Base-by-base conservation (phyloP, 2,888 invertebrate genomes). In the Leucozona laternaria region DNA sequence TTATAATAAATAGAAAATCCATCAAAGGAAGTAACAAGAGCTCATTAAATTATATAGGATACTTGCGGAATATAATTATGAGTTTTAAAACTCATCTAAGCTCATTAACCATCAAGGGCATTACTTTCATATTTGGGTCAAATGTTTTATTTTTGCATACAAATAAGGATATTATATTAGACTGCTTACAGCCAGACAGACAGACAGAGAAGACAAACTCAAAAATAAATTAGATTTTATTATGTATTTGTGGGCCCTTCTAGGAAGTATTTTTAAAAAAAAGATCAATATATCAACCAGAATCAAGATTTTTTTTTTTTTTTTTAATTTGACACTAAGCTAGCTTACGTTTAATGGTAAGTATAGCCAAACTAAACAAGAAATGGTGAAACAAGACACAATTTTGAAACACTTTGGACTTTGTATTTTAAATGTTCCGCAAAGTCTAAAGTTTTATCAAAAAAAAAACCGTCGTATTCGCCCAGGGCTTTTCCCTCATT, bases 21-120 rank as follows among this genome's bases (percentile, higher is more conserved):
- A 60, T 40, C 37, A 37, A 37, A 60, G 22, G 37, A 60, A 60
- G 37, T 22, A 37, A 58, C 34, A 60, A 37, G 37, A 37, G 37
- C 20, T 60, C 60, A 60, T 60, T 60, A 60, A 60, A 22, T 60
- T 37, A 60, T 15, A 22, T 20, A 22, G 22, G 8, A 37, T 20
- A 37, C 60, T 40, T 37, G 55, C 4, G 13, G 37, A 37, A 15
- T 8, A 60, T 60, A 60, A 37, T 37, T 60, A 60, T 37, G 15
- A 58, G n/a, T 57, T 31, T 31, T 11, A 31, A 57, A 57, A 17
- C 17, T 57, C 57, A 37, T 37, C 20, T 37, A 40, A 60, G 37
- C 60, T 40, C 60, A 60, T 60, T 60, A 60, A 8, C 43, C 15
- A 2, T 31, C 28, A 34, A 15, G 10, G 11, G 55, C 11, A 57